Evolutionary conservation across 2,797 vertebrate genomes (phyloP), one percentile per base, ranked within the genome.

Genomic region (Clarias fuscus): DNA sequence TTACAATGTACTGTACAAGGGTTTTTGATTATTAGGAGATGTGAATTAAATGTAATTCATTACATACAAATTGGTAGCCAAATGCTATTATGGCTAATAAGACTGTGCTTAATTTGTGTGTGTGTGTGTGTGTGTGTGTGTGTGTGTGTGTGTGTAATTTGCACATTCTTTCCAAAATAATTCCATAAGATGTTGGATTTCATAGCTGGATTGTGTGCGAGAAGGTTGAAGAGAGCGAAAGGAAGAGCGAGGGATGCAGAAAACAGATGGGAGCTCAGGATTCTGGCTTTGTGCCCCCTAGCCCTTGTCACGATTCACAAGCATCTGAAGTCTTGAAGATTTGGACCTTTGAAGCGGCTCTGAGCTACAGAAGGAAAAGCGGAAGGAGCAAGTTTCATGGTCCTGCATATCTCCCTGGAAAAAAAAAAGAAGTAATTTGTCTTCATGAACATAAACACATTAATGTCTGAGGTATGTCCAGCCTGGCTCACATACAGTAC

Each of bases 281-380:
- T 13, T 71, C 58, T 68, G 22, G n/a, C 40, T 2, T 80, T n/a
- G 22, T 80, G 77, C 77, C 77, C 43, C 13, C 3, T 3, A 80
- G 33, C 77, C 17, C 22, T 64, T 80, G 59, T 43, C 59, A 64
- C 10, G 77, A 80, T 64, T 80, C 78, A 80, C 13, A 64, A 64
- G 77, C 77, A 40, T 17, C 59, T 79, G 77, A 79, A 43, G 22
- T 43, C 59, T 79, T 77, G 1, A 22, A 59, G 30, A 79, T 62
- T 64, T 24, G 17, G 13, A 15, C 22, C 7, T 64, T 33, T 61
- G 58, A 79, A 37, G 18, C 3, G 11, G 18, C 58, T 79, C 56
- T 15, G 11, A 61, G 58, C 58, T 61, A 61, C 1, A 4, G 59
- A 62, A 43, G 33, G 33, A 43, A 79, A 62, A 64, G 20, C 7